phyloP scores from a whole-genome alignment of 2,113 vertebrate species.

The Phainopepla nitens region DNA sequence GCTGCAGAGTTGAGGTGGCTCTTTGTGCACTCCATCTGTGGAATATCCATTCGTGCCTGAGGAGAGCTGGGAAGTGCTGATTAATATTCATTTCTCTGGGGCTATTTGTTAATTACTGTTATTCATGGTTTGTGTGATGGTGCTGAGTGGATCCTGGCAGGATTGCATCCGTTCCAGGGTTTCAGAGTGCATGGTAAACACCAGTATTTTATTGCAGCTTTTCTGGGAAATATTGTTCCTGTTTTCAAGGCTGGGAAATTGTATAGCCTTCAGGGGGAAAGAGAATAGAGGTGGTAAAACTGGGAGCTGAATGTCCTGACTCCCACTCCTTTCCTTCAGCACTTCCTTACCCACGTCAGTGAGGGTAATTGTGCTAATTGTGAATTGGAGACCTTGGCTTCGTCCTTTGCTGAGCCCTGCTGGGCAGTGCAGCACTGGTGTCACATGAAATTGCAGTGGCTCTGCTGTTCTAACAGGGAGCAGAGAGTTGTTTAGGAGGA shows the following conservation, averaged over 20 bases:
- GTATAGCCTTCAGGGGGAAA: background rate
- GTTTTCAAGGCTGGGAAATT: background rate
- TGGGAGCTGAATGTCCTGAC: constrained; percentile 1
- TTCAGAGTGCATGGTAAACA: background rate
- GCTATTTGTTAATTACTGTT: background rate
- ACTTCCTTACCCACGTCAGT: background rate
- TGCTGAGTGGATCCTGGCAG: background rate
- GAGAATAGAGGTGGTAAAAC: background rate
- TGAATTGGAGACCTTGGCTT: background rate
- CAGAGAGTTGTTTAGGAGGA: background rate
- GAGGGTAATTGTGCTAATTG: background rate
- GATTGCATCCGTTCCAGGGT: background rate
- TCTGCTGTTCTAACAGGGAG: background rate
- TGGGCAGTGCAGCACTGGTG: background rate
- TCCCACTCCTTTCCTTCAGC: background rate
- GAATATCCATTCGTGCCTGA: background rate
- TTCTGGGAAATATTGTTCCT: background rate
- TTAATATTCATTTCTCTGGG: background rate
- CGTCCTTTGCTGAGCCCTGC: accelerated
- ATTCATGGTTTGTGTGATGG: background rate
- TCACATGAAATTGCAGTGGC: background rate
- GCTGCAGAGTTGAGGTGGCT: background rate
- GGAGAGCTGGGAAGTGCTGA: background rate
- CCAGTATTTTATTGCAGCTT: background rate
- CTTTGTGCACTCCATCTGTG: background rate